Conservation (phyloP, 2,113 vertebrate species). For the Marmota flaviventris region DNA sequence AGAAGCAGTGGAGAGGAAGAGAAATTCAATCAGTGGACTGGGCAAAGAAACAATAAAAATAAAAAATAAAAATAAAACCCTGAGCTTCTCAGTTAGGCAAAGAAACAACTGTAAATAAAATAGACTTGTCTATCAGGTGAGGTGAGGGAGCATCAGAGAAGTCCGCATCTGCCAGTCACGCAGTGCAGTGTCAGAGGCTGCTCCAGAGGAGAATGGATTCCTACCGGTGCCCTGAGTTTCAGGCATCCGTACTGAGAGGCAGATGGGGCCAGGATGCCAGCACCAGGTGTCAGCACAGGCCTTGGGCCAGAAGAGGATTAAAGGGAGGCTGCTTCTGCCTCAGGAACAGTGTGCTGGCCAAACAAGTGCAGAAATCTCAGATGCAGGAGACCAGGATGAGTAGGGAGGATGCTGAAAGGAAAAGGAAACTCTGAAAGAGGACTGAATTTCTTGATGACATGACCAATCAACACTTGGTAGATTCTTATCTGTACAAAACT, state of each 20-base stretch:
- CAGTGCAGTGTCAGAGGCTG: neutral
- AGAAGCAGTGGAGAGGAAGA: neutral
- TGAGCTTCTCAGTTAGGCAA: neutral
- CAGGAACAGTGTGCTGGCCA: too few species aligned
- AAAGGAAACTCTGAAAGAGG: neutral
- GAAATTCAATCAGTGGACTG: neutral
- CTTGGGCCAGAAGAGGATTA: neutral
- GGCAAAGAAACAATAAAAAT: neutral
- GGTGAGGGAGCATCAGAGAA: neutral
- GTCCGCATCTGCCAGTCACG: neutral
- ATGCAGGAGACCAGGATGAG: neutral
- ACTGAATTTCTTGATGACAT: neutral
- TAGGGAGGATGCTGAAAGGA: neutral
- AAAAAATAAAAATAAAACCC: neutral
- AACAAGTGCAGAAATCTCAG: neutral
- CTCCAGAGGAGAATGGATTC: rapidly evolving
- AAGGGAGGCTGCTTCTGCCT: neutral
- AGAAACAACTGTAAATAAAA: neutral
- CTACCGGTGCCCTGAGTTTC: neutral
- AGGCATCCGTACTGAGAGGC: neutral
- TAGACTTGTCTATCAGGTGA: neutral
- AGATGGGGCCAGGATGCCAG: neutral
- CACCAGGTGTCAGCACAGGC: neutral
- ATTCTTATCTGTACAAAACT: neutral
- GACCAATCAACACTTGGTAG: neutral